A percentile compares a stretch with the other conserved stretches of the same genome.
These are phyloP conservation scores for Uropetala carovei DNA, from an alignment of 2,888 invertebrate genomes.

Conservation along the genomic window DNA sequence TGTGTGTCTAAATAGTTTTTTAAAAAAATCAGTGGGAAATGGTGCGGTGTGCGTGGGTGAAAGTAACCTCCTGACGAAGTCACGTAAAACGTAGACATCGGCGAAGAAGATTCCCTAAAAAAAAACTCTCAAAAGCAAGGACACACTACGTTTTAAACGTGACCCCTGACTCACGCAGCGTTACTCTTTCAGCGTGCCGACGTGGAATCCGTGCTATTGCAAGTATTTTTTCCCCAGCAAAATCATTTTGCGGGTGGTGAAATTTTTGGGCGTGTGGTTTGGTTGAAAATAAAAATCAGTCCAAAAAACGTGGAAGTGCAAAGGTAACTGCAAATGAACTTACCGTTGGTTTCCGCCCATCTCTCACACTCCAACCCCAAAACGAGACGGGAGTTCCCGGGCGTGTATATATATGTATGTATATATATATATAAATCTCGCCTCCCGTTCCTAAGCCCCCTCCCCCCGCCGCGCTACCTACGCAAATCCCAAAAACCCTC, in stretches of 20 bases:
- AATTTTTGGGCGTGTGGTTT: not conserved
- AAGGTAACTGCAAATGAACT: slow-evolving; percentile 41
- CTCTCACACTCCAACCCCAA: not conserved
- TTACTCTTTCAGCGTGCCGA: not conserved
- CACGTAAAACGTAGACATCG: not conserved
- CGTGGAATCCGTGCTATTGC: not conserved
- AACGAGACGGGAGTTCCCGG: not conserved
- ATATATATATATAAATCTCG: not conserved
- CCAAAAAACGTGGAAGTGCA: slow-evolving; percentile 20
- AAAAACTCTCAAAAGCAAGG: too few relatives aligned
- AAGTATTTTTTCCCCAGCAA: not conserved
- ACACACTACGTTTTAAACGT: not conserved
- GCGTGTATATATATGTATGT: not conserved
- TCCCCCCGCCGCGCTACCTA: not conserved
- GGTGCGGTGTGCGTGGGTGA: not conserved
- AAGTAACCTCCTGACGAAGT: not conserved
- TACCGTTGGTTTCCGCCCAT: slow-evolving; percentile 26
- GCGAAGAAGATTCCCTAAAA: not conserved
- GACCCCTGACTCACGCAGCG: not conserved
- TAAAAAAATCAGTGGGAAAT: not conserved
- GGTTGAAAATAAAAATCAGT: not conserved
- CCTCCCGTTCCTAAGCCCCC: not conserved
- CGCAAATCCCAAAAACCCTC: not conserved
- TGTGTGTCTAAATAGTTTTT: not conserved
- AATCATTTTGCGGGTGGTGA: not conserved